Percentiles rank a stretch among this genome's conserved stretches.
Conservation (phyloP, 2,888 invertebrate species). For the Rhagium mordax region DNA sequence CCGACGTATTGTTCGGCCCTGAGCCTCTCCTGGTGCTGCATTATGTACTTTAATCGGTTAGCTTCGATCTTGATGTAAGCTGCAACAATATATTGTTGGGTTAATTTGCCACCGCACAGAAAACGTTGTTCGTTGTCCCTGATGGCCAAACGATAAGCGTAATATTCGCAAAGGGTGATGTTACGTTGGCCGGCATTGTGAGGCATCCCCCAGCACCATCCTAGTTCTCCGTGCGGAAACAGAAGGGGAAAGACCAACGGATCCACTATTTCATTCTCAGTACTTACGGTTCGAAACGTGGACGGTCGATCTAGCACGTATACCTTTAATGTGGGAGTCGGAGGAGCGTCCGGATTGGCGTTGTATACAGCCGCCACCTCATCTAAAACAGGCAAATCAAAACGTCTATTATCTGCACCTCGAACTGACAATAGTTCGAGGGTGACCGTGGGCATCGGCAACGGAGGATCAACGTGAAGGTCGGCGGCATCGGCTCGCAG, state of each 20-base stretch:
- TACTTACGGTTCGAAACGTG: not conserved
- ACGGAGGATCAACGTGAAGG: not conserved
- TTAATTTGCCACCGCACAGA: slow-evolving; percentile 29
- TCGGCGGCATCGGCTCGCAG: not conserved
- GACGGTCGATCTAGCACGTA: not conserved
- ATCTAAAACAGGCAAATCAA: not conserved
- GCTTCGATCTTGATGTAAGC: slow-evolving; percentile 15
- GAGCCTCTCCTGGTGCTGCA: slow-evolving; percentile 13
- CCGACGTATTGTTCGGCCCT: not conserved
- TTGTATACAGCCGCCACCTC: not conserved
- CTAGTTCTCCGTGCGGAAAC: not conserved
- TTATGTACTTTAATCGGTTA: slow-evolving; percentile 8
- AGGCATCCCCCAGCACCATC: not conserved
- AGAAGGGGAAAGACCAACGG: not conserved
- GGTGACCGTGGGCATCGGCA: not conserved
- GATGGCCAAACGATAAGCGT: slow-evolving; percentile 23
- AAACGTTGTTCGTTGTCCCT: slow-evolving; percentile 25
- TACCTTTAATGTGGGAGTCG: not conserved
- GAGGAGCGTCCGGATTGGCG: not conserved
- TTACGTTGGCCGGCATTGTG: not conserved
- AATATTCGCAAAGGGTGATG: slow-evolving; percentile 29
- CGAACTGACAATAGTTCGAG: not conserved
- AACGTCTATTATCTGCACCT: not conserved
- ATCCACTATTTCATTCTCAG: not conserved
- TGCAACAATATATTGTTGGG: slow-evolving; percentile 40